phyloP scores from a whole-genome alignment of 2,888 invertebrate genomes.

The Icerya purchasi region DNA sequence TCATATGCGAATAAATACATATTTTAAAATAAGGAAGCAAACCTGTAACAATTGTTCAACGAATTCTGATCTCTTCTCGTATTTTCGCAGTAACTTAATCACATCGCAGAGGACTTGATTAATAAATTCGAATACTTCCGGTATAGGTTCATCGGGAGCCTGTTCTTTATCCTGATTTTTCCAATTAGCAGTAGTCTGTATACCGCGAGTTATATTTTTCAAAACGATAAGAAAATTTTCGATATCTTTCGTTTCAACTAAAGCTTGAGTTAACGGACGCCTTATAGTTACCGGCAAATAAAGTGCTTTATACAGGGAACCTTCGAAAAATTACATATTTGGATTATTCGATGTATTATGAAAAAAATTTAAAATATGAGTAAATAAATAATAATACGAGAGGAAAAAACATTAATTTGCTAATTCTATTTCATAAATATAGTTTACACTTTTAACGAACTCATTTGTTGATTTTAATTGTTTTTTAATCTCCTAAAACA shows the following conservation, averaged over 20 bases:
- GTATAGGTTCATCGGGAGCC: slow-evolving; percentile 19
- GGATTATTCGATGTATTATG: no score
- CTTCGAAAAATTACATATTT: no score
- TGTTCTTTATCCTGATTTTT: slow-evolving; percentile 22
- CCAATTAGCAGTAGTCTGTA: slow-evolving; percentile 8
- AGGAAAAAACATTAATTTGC: no score
- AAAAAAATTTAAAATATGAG: no score
- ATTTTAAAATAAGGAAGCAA: no score
- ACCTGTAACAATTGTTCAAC: slow-evolving; percentile 4
- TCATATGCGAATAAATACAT: no score
- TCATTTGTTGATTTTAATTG: no score
- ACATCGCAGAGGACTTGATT: slow-evolving; percentile 36
- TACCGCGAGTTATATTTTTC: slow-evolving; percentile 26
- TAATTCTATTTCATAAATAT: no score
- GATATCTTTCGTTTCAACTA: slow-evolving; percentile 37
- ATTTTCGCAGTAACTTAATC: slow-evolving; percentile 26
- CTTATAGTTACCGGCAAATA: slow-evolving; percentile 34
- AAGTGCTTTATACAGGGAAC: slow-evolving; percentile 32
- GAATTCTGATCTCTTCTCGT: slow-evolving; percentile 15
- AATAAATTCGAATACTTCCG: slow-evolving; percentile 27
- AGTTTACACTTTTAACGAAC: no score
- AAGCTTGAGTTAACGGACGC: slow-evolving; percentile 34
- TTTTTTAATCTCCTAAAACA: no score
- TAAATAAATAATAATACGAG: no score
- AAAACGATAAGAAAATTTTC: slow-evolving; percentile 39